Evolutionary conservation across 2,797 vertebrate genomes (phyloP).

Genomic region (Macropodus opercularis): DNA sequence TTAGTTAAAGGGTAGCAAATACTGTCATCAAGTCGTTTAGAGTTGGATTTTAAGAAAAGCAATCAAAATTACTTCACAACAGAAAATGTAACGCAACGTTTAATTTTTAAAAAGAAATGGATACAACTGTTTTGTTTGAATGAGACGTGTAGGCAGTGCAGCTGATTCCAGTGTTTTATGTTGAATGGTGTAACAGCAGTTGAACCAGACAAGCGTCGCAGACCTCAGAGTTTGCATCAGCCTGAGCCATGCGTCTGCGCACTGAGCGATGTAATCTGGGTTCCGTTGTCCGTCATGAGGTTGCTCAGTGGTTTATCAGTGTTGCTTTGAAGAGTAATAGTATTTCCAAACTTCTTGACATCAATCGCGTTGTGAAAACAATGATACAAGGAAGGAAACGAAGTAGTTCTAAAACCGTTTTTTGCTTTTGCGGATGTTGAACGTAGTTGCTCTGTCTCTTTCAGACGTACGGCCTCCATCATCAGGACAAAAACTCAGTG

Average conservation of each 20-base stretch:
- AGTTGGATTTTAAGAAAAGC: too few relatives aligned
- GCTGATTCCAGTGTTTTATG: neutral
- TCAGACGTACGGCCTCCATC: conserved; percentile 95
- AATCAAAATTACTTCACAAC: neutral
- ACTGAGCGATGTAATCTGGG: conserved; percentile 1
- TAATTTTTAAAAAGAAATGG: too few relatives aligned
- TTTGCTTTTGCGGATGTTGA: neutral
- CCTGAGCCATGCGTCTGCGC: neutral
- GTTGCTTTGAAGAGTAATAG: neutral
- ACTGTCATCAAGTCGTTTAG: neutral
- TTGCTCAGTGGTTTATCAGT: conserved; percentile 16
- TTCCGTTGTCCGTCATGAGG: conserved; percentile 13
- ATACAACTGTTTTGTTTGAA: too few relatives aligned
- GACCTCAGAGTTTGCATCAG: conserved; percentile 12
- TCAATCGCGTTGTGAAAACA: conserved; percentile 1
- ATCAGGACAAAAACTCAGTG: conserved; percentile 90
- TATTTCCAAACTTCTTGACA: conserved; percentile 21
- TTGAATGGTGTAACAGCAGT: neutral
- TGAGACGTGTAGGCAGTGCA: too few relatives aligned
- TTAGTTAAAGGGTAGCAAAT: neutral
- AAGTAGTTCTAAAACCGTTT: neutral
- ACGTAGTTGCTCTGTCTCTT: conserved; percentile 40
- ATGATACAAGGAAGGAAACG: neutral
- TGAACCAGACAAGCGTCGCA: conserved; percentile 10
- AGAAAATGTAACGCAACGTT: too few relatives aligned